A percentile compares a stretch with the other conserved stretches of the same genome.
These are phyloP conservation scores for Poecilia wingei DNA, from an alignment of 2,797 vertebrate genomes.

Conservation along the genomic window DNA sequence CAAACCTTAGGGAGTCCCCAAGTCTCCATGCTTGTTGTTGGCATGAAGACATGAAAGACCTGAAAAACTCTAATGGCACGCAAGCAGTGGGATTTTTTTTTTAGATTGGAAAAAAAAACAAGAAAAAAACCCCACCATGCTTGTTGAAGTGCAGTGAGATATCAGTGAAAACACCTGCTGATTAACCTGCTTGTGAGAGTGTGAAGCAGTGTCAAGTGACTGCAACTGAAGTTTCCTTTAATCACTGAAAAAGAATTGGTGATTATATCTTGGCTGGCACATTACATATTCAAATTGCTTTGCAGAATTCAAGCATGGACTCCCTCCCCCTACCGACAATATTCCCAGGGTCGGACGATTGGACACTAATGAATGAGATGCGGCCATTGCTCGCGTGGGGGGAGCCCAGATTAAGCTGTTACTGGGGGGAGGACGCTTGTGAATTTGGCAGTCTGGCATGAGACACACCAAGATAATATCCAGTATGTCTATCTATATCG, in stretches of 20 bases:
- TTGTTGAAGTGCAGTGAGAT: slow-evolving; percentile 35
- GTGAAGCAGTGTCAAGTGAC: slow-evolving; percentile 66
- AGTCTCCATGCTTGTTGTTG: slow-evolving; percentile 75
- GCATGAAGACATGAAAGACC: slow-evolving; percentile 73
- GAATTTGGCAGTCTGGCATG: slow-evolving; percentile 72
- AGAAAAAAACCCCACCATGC: slow-evolving; percentile 2
- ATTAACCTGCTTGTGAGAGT: slow-evolving; percentile 46
- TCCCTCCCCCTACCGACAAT: slow-evolving; percentile 73
- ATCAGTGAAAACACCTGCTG: slow-evolving; percentile 36
- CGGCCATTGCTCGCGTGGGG: slow-evolving; percentile 69
- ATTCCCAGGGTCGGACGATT: slow-evolving; percentile 71
- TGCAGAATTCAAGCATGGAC: slow-evolving; percentile 66
- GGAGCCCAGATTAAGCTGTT: slow-evolving; percentile 81
- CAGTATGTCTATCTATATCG: slow-evolving; percentile 48
- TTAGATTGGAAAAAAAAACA: background rate
- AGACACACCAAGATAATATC: slow-evolving; percentile 44
- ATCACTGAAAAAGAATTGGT: slow-evolving; percentile 77
- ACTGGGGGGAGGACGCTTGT: slow-evolving; percentile 74
- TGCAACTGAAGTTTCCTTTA: slow-evolving; percentile 73
- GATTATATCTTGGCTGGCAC: slow-evolving; percentile 76
- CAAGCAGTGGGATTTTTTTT: slow-evolving; percentile 37
- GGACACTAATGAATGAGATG: slow-evolving; percentile 83
- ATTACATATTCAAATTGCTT: slow-evolving; percentile 85
- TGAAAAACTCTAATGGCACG: slow-evolving; percentile 54
- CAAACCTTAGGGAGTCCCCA: slow-evolving; percentile 72